These are phyloP conservation scores for Pterophyllum scalare DNA, from an alignment of 2,113 vertebrate species.

Conservation along the genomic window DNA sequence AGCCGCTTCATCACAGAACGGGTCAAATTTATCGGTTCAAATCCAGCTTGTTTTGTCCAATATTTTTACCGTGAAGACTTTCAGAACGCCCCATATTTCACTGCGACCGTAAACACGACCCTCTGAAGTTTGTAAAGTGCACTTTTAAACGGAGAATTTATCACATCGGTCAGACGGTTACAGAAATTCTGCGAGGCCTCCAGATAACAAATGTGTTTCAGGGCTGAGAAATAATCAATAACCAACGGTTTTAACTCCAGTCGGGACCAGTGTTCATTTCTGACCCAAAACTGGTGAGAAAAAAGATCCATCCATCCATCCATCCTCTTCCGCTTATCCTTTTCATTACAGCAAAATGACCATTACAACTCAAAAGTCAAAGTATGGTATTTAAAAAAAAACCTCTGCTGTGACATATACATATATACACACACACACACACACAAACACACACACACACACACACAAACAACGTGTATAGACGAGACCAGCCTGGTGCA, in stretches of 20 bases:
- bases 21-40: background rate
- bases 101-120: background rate
- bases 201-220: background rate
- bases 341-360: background rate
- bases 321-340: too few species aligned
- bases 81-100: background rate
- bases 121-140: background rate
- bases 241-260: background rate
- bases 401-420: too few species aligned
- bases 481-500: too few species aligned
- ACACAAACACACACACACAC: too few species aligned
- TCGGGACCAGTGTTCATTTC: background rate
- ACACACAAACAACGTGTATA: too few species aligned
- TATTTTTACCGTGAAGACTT: background rate
- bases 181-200: background rate
- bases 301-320: too few species aligned
- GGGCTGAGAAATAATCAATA: background rate
- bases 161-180: background rate
- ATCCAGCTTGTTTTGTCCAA: background rate
- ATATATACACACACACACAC: too few species aligned
- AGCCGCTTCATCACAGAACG: background rate
- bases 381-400: too few species aligned
- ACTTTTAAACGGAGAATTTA: background rate
- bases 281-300: accelerated
- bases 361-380: background rate